phyloP scores from a whole-genome alignment of 2,113 vertebrate species.

The Genyomyrus donnyi region DNA sequence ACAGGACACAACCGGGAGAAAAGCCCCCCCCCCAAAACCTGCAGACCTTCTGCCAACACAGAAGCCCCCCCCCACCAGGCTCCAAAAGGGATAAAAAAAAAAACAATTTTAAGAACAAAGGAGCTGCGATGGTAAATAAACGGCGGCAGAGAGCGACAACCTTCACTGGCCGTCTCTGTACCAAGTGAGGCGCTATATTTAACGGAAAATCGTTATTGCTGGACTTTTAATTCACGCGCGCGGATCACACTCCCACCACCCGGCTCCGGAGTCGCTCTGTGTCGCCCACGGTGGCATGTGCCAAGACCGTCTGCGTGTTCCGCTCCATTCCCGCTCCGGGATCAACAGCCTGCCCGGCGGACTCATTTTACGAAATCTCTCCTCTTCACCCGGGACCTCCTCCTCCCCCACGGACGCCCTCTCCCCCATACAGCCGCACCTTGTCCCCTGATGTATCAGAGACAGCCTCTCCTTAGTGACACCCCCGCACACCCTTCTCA shows the following conservation, averaged over 20 bases:
- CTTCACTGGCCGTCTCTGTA: background rate
- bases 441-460: background rate
- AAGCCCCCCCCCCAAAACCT: background rate
- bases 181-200: background rate
- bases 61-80: background rate
- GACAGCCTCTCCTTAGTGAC: background rate
- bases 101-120: background rate
- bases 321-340: constrained; percentile 34
- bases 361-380: constrained; percentile 12
- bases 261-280: constrained; percentile 23
- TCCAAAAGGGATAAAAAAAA: background rate
- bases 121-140: background rate
- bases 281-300: constrained; percentile 38
- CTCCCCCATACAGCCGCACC: constrained; percentile 22
- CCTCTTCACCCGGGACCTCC: constrained; percentile 29
- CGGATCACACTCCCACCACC: constrained; percentile 35
- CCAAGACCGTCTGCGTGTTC: constrained; percentile 38
- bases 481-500: background rate
- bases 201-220: background rate
- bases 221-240: constrained; percentile 35
- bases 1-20: background rate
- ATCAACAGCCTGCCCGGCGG: constrained; percentile 24
- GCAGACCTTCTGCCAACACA: background rate
- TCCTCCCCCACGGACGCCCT: constrained; percentile 25
- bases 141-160: background rate